Base-by-base conservation (phyloP, 2,888 invertebrate species). In the Enchytraeus crypticus region DNA sequence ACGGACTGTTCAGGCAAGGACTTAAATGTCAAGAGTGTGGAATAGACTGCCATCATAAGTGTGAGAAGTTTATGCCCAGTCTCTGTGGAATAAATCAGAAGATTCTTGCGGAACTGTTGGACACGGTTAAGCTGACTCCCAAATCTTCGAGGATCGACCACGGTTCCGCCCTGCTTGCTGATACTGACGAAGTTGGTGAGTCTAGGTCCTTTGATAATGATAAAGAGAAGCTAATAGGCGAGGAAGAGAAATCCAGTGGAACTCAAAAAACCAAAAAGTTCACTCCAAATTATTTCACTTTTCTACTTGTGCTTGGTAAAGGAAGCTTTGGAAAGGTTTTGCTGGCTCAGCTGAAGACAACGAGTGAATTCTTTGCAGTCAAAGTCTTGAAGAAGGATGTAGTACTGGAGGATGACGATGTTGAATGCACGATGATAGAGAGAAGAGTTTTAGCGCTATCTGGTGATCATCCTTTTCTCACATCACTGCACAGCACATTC, bases 301-400 rank as follows among this genome's bases (percentile, higher is more conserved):
- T 98, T 81, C 86, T 96, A 73, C 95, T 96, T 82, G 93, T 98
- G 59, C 84, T 98, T 59, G 98, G 98, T 59, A 98, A 98, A 82
- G 98, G 98, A 71, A 96, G 95, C 79, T 98, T 97, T 80, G 98
- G 97, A 78, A 98, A 98, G 85, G 96, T 98, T 46, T 83, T 98
- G 75, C 82, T 98, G 72, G 96, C 96, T 0, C 95, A 98, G 81
- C 82, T 96, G 70, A 89, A 90, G 70, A 89, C 89, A 68, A 69
- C 64, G 34, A 89, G 89, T 73, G 51, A 90, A 79, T 92, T 90
- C 78, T 98, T 92, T 82, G 98, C 98, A 3, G 88, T 98, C 60
- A 98, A 98, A 80, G 96, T 96, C 76, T 83, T 98, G 75, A 97
- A 97, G 82, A 98, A 98, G 80, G 96, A 98, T 78, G 93, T 96